Evolutionary conservation across 1,140 invertebrate species (phyloP).

Genomic region (Pristionchus pacificus): DNA sequence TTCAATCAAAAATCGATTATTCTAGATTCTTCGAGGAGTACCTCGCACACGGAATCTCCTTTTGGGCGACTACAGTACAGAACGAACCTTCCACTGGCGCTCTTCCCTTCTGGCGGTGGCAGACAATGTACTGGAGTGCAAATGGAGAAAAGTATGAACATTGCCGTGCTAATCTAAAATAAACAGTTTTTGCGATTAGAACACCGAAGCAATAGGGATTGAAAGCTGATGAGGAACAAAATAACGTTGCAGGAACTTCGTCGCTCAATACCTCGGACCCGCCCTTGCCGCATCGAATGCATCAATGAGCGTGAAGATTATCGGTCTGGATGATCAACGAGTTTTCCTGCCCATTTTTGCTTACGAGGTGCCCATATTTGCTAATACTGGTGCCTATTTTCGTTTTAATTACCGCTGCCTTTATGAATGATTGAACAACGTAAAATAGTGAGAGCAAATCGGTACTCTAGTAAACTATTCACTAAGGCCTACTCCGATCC

Average conservation of each 20-base stretch:
- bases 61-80: conserved; percentile 68
- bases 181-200: no score
- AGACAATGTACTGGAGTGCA: conserved; percentile 63
- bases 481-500: conserved; percentile 62
- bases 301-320: conserved; percentile 43
- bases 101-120: conserved; percentile 64
- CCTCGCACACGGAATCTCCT: conserved; percentile 60
- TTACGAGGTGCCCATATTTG: conserved; percentile 52
- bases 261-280: conserved; percentile 41
- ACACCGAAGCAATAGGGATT: no score
- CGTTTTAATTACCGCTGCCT: no score
- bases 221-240: no score
- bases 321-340: conserved; percentile 52
- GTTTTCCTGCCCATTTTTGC: conserved; percentile 67
- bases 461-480: background rate
- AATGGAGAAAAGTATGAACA: background rate
- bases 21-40: conserved; percentile 67
- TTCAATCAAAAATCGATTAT: no score
- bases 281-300: conserved; percentile 20
- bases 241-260: conserved; percentile 32
- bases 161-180: background rate
- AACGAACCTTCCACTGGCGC: conserved; percentile 63
- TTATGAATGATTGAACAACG: no score
- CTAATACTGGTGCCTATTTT: no score
- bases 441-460: no score